Evolutionary conservation across 2,797 vertebrate genomes (phyloP).

Genomic region (Cirrhinus mrigala): DNA sequence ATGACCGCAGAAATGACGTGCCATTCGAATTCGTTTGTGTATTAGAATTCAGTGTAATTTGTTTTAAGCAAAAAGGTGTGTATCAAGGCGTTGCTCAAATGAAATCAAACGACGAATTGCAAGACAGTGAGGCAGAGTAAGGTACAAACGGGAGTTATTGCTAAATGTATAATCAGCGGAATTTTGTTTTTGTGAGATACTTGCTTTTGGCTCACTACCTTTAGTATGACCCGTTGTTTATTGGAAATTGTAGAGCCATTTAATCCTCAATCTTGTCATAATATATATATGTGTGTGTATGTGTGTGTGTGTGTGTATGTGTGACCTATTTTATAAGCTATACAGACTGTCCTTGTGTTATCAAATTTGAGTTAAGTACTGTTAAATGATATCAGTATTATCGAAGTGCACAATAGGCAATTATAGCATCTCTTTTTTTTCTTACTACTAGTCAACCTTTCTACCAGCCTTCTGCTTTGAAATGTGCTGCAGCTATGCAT

Average conservation of each 20-base stretch:
- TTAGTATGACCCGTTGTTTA: not conserved
- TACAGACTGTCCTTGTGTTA: not conserved
- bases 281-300: not conserved
- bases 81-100: not conserved
- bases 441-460: not conserved
- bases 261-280: not conserved
- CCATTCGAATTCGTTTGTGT: not conserved
- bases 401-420: not conserved
- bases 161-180: not conserved
- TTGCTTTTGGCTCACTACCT: not conserved
- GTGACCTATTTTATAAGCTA: slow-evolving; percentile 15
- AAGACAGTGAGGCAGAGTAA: not conserved
- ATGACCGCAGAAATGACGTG: not conserved
- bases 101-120: not conserved
- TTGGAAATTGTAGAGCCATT: not conserved
- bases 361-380: not conserved
- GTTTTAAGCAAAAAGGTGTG: not conserved
- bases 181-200: not conserved
- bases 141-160: not conserved
- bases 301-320: not conserved
- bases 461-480: not conserved
- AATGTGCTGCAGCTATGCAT: not conserved
- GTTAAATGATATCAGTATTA: not conserved
- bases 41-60: not conserved
- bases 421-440: not conserved